These are phyloP conservation scores for Micromussa lordhowensis DNA, from an alignment of 92 coral and sea anemone species.

Conservation along the genomic window DNA sequence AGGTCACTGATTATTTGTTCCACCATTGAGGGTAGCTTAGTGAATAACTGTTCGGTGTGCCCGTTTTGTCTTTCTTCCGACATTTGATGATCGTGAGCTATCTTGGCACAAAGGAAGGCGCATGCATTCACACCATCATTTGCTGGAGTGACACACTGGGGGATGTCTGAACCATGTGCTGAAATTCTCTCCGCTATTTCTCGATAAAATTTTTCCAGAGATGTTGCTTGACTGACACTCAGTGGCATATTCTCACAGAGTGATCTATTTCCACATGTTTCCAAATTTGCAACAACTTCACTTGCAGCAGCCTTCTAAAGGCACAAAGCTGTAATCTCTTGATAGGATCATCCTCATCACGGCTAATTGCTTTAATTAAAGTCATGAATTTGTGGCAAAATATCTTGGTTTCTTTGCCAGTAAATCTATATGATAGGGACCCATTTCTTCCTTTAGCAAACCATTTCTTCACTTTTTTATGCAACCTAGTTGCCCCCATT, in stretches of 20 bases:
- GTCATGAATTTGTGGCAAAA: too few species aligned
- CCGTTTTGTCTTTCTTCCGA: constrained; percentile 6
- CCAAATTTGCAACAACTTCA: constrained; percentile 12
- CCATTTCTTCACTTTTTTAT: too few species aligned
- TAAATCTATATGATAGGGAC: too few species aligned
- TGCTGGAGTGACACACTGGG: not conserved
- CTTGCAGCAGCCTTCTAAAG: not conserved
- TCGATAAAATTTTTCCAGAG: constrained; percentile 8
- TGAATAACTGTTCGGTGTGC: not conserved
- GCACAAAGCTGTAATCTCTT: too few species aligned
- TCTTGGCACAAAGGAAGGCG: too few species aligned
- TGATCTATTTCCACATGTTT: not conserved
- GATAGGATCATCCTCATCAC: too few species aligned
- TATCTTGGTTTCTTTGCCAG: too few species aligned
- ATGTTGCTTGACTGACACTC: constrained; percentile 21
- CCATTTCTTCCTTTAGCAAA: too few species aligned
- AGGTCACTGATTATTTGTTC: constrained; percentile 21
- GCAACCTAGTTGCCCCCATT: too few species aligned
- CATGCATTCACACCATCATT: constrained; percentile 14
- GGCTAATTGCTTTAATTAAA: too few species aligned
- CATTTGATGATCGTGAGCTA: not conserved
- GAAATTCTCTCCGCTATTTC: too few species aligned
- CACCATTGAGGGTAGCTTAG: constrained; percentile 31
- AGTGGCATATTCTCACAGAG: constrained; percentile 23
- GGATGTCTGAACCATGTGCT: constrained; percentile 2